These are phyloP conservation scores for Chauna torquata DNA, from an alignment of 2,113 vertebrate genomes.

Conservation along the genomic window DNA sequence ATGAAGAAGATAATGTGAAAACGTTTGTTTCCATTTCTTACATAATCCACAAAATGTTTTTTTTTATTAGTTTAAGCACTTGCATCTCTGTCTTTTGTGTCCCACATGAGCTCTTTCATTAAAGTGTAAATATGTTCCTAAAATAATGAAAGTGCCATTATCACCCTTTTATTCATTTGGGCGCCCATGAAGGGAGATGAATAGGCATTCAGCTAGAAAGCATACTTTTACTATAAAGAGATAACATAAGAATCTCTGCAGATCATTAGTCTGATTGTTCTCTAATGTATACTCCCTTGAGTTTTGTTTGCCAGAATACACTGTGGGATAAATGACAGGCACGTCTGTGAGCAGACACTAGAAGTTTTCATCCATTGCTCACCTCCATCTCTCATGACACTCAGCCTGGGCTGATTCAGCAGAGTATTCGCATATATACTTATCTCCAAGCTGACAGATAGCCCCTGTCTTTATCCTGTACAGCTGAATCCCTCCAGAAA, in stretches of 20 bases:
- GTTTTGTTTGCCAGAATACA: background rate
- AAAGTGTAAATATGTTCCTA: constrained; percentile 68
- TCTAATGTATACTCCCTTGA: background rate
- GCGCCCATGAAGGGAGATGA: constrained; percentile 43
- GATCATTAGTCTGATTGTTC: constrained; percentile 1
- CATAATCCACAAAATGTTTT: background rate
- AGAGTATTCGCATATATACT: background rate
- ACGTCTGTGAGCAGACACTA: background rate
- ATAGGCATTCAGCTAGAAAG: constrained; percentile 54
- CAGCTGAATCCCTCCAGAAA: background rate
- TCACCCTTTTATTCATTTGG: constrained; percentile 52
- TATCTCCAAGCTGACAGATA: background rate
- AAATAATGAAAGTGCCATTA: constrained; percentile 72
- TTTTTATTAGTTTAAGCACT: constrained; percentile 63
- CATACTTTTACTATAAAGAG: background rate
- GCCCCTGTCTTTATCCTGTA: background rate
- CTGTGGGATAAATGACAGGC: background rate
- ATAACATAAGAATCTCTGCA: constrained; percentile 8
- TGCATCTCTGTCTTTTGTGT: constrained; percentile 17
- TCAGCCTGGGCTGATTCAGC: background rate
- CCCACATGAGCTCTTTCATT: constrained; percentile 55
- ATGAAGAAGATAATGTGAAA: constrained; percentile 35
- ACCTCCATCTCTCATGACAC: background rate
- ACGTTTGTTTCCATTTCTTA: constrained; percentile 58
- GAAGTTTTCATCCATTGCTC: background rate